These are phyloP conservation scores for Pseudochaenichthys georgianus DNA, from an alignment of 2,797 vertebrate genomes.

Conservation along the genomic window DNA sequence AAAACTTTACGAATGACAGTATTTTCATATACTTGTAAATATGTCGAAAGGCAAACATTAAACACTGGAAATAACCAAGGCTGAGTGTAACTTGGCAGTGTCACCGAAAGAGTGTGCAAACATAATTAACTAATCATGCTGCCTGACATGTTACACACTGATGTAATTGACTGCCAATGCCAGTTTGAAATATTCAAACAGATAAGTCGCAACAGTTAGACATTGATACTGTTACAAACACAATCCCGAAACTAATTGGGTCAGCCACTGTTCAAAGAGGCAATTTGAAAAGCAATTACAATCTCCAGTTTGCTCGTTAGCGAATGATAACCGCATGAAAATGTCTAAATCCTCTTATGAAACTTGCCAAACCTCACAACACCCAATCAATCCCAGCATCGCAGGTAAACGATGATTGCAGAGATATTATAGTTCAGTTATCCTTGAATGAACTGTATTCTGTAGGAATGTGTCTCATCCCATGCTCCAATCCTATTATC, in stretches of 20 bases:
- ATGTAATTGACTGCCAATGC: slow-evolving; percentile 78
- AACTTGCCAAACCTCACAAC: slow-evolving; percentile 55
- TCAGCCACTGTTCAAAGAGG: slow-evolving; percentile 77
- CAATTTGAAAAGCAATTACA: slow-evolving; percentile 80
- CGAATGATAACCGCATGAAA: slow-evolving; percentile 61
- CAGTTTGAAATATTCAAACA: slow-evolving; percentile 79
- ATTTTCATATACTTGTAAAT: no score
- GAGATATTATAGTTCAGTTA: slow-evolving; percentile 37
- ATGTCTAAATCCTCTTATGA: slow-evolving; percentile 53
- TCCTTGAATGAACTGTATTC: slow-evolving; percentile 39
- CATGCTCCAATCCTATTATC: slow-evolving; percentile 64
- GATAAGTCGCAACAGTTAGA: slow-evolving; percentile 68
- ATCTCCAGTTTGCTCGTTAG: slow-evolving; percentile 63
- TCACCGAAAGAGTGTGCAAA: slow-evolving; percentile 64
- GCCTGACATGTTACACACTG: slow-evolving; percentile 76
- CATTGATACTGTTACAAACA: slow-evolving; percentile 72
- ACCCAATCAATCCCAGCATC: slow-evolving; percentile 57
- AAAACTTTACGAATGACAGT: no score
- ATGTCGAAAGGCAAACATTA: neutral
- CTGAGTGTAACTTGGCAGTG: slow-evolving; percentile 39
- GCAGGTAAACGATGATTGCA: slow-evolving; percentile 44
- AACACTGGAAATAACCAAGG: slow-evolving; percentile 39
- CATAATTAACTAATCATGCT: slow-evolving; percentile 79
- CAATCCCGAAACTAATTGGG: slow-evolving; percentile 79
- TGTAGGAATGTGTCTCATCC: slow-evolving; percentile 53